A percentile compares a stretch with the other conserved stretches of the same genome.
phyloP scores from a whole-genome alignment of 1,140 invertebrate species.

The Orussus abietinus region DNA sequence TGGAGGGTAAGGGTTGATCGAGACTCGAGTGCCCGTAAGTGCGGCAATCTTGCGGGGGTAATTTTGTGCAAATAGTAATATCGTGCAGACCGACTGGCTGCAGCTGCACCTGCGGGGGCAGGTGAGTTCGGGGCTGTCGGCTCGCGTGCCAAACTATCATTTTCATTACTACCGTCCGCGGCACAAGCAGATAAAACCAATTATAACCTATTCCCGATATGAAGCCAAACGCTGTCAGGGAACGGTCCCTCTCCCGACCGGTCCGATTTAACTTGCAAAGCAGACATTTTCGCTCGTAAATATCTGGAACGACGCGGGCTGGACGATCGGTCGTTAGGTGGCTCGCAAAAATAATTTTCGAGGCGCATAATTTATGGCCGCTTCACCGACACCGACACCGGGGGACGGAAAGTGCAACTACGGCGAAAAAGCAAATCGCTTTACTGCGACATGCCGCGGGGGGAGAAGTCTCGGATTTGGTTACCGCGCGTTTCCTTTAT shows the following conservation, averaged over 20 bases:
- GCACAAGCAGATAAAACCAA: slow-evolving; percentile 39
- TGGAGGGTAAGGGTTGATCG: slow-evolving; percentile 23
- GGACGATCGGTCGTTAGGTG: slow-evolving; percentile 7
- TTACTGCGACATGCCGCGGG: too few relatives aligned
- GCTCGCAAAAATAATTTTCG: slow-evolving; percentile 1
- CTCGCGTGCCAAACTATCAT: slow-evolving; percentile 38
- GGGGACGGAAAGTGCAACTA: too few relatives aligned
- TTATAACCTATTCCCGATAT: slow-evolving; percentile 35
- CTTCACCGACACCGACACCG: too few relatives aligned
- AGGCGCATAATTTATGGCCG: too few relatives aligned
- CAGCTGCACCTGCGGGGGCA: too few relatives aligned
- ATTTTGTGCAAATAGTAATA: slow-evolving; percentile 48
- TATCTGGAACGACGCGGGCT: slow-evolving; percentile 8
- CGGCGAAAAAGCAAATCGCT: too few relatives aligned
- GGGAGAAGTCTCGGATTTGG: too few relatives aligned
- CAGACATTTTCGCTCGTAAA: slow-evolving; percentile 25
- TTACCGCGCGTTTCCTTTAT: too few relatives aligned
- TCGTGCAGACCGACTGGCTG: slow-evolving; percentile 38
- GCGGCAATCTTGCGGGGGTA: slow-evolving; percentile 36
- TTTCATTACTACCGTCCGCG: slow-evolving; percentile 31
- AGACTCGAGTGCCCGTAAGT: slow-evolving; percentile 33
- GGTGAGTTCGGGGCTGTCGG: too few relatives aligned
- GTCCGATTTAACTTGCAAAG: slow-evolving; percentile 35
- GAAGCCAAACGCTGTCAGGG: slow-evolving; percentile 30
- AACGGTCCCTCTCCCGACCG: slow-evolving; percentile 12